Evolutionary conservation across 2,797 vertebrate genomes (phyloP).

Genomic region (Amblyopsis hoosieri): DNA sequence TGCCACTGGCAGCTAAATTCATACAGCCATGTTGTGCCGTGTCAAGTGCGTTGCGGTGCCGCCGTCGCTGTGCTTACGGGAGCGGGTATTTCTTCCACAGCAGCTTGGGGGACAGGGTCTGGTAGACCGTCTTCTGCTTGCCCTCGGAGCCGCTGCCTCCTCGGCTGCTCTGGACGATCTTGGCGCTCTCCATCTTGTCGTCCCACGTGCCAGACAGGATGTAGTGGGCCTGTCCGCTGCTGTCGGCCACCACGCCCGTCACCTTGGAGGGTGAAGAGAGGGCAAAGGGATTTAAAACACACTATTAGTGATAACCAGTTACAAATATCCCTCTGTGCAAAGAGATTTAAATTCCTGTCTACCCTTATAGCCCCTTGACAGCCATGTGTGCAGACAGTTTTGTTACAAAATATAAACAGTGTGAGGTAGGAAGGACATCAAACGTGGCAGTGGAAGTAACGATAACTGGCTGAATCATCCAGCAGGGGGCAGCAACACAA

Average conservation of each 20-base stretch:
- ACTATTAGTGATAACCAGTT: not conserved
- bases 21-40: too few relatives aligned
- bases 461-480: conserved; percentile 32
- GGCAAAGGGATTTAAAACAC: conserved; percentile 1
- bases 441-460: not conserved
- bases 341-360: too few relatives aligned
- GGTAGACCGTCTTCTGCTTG: conserved; percentile 85
- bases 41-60: too few relatives aligned
- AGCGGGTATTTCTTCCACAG: conserved; percentile 94
- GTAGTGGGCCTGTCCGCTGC: conserved; percentile 86
- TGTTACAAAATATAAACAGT: too few relatives aligned
- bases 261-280: conserved; percentile 75
- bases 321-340: too few relatives aligned
- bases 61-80: conserved; percentile 79
- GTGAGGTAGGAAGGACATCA: too few relatives aligned
- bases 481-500: conserved; percentile 61
- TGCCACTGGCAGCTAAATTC: too few relatives aligned
- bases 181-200: conserved; percentile 94
- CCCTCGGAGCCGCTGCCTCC: conserved; percentile 85
- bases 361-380: too few relatives aligned
- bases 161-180: conserved; percentile 79
- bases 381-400: too few relatives aligned
- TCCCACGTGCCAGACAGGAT: conserved; percentile 95
- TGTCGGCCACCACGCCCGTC: conserved; percentile 90
- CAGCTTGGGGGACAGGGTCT: conserved; percentile 82